Evolutionary conservation across 2,888 invertebrate species (phyloP).

Genomic region (Cheilosia vernalis): DNA sequence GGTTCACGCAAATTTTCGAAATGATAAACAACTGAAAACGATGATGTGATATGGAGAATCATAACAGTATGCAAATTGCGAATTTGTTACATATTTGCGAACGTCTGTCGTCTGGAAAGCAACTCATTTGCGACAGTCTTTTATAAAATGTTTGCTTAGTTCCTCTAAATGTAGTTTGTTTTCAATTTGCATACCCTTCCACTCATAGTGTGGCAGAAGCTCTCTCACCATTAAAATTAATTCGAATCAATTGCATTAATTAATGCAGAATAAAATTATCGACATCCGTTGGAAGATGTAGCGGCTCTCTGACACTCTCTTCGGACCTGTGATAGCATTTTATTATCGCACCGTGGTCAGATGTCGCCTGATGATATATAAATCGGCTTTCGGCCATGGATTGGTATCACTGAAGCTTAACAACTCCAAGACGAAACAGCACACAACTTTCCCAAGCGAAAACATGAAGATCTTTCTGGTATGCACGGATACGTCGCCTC

Average conservation of each 20-base stretch:
- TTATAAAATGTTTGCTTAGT: neutral
- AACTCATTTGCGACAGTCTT: slow-evolving; percentile 6
- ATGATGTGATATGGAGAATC: slow-evolving; percentile 40
- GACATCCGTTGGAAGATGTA: slow-evolving; percentile 22
- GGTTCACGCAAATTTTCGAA: neutral
- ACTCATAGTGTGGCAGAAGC: neutral
- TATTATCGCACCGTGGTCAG: slow-evolving; percentile 31
- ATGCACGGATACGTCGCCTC: slow-evolving; percentile 75
- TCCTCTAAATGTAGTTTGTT: neutral
- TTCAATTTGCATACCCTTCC: neutral
- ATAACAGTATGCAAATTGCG: slow-evolving; percentile 44
- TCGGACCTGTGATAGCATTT: slow-evolving; percentile 12
- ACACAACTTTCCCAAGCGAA: slow-evolving; percentile 78
- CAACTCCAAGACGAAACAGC: slow-evolving; percentile 77
- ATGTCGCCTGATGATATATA: slow-evolving; percentile 77
- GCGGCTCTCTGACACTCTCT: slow-evolving; percentile 13
- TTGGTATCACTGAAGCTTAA: slow-evolving; percentile 79
- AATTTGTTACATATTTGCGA: slow-evolving; percentile 9
- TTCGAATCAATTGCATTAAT: slow-evolving; percentile 63
- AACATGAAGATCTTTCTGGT: slow-evolving; percentile 83
- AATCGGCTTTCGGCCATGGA: slow-evolving; percentile 73
- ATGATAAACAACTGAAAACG: slow-evolving; percentile 8
- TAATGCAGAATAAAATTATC: slow-evolving; percentile 53
- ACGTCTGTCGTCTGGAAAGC: neutral
- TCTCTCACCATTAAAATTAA: slow-evolving; percentile 24